Conservation (phyloP, 2,888 invertebrate genomes). For the Ornithoptera alexandrae region DNA sequence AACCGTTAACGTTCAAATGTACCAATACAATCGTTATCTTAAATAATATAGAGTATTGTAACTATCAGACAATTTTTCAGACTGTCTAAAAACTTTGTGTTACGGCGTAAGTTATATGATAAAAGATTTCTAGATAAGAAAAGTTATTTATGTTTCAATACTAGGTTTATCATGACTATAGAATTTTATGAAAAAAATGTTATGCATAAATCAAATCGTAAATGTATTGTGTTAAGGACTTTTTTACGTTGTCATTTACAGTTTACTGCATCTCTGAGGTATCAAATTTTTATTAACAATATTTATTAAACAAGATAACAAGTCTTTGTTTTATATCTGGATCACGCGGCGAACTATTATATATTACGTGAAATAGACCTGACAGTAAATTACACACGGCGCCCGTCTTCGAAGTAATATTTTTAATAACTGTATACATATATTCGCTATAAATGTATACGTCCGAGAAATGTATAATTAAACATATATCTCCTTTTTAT, state of each 20-base stretch:
- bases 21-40: too few relatives aligned
- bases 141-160: not conserved
- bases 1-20: too few relatives aligned
- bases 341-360: not conserved
- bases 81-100: not conserved
- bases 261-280: not conserved
- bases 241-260: not conserved
- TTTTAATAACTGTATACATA: conserved; percentile 47
- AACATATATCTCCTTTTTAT: too few relatives aligned
- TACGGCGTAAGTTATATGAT: not conserved
- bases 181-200: not conserved
- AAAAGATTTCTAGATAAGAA: not conserved
- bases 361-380: conserved; percentile 32
- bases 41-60: too few relatives aligned
- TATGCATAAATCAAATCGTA: not conserved
- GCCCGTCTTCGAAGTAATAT: conserved; percentile 56
- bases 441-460: not conserved
- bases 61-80: not conserved
- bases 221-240: not conserved
- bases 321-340: not conserved
- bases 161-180: not conserved
- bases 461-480: too few relatives aligned
- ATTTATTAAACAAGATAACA: not conserved
- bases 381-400: conserved; percentile 42
- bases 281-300: not conserved